Evolutionary conservation across 2,797 vertebrate genomes (phyloP).

Genomic region (Carapus acus): DNA sequence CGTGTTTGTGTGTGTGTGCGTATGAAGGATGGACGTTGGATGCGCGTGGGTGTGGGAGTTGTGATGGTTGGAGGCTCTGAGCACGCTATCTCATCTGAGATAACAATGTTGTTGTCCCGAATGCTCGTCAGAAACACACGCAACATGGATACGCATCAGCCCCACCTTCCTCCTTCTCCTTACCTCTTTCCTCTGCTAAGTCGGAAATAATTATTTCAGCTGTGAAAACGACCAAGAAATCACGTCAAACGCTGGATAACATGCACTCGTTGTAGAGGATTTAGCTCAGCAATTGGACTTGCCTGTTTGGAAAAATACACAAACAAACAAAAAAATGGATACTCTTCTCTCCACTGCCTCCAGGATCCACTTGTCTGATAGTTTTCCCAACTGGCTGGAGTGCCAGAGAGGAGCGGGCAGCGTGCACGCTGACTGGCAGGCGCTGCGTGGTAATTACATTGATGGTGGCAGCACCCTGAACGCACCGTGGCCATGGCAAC

Average conservation of each 20-base stretch:
- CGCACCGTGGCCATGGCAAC: constrained; percentile 65
- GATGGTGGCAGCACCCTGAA: constrained; percentile 63
- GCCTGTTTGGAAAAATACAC: too few species aligned
- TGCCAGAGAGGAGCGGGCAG: constrained; percentile 31
- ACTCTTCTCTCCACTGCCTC: background rate
- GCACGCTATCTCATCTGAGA: constrained; percentile 61
- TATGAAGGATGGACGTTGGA: background rate
- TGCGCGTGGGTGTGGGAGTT: constrained; percentile 22
- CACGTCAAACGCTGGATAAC: too few species aligned
- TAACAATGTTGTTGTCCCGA: constrained; percentile 55
- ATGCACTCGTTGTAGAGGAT: too few species aligned
- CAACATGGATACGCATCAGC: constrained; percentile 33
- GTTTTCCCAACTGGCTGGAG: constrained; percentile 12
- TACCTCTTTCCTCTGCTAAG: constrained; percentile 4
- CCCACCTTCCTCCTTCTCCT: constrained; percentile 9
- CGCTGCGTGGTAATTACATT: constrained; percentile 56
- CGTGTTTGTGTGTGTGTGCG: background rate
- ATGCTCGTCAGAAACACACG: constrained; percentile 54
- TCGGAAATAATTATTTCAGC: constrained; percentile 36
- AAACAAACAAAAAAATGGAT: background rate
- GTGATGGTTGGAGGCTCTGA: constrained; percentile 42
- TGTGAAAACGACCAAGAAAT: constrained; percentile 38
- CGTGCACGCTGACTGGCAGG: constrained; percentile 45
- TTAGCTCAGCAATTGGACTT: too few species aligned
- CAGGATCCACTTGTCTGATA: constrained; percentile 1